Base-by-base conservation (phyloP, 2,113 vertebrate species). In the Fukomys damarensis region DNA sequence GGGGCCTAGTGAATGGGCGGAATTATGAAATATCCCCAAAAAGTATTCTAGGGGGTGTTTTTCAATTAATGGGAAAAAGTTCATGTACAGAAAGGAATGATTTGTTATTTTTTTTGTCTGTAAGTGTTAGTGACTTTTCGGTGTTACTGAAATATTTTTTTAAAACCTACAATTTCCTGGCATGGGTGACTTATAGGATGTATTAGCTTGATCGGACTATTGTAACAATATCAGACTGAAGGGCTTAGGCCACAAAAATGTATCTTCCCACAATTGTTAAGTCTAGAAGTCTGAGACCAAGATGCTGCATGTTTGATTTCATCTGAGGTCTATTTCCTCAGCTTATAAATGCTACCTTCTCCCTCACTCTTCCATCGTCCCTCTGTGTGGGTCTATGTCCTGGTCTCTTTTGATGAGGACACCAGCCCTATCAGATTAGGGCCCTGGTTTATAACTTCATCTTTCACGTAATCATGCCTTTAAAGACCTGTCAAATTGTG, bases 391-490 rank as follows among this genome's bases (percentile, higher is more conserved):
- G 10, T 14, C n/a, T 72, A 2, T 74, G 49, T 80, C 7, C 14
- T 74, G 19, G 80, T 61, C 35, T 87, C 26, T 63, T 76, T n/a
- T 76, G 38, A 93, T 35, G 54, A 61, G 19, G 70, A 54, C 32
- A 68, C 46, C 1, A 32, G 7, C 82, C 16, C n/a, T 82, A 77
- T 38, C 56, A 32, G 32, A 72, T 83, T 49, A 89, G 32, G 35
- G 81, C 28, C 24, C 26, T 72, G 5, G 14, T 32, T 70, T 93
- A 80, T 35, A 14, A 81, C 30, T 38, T 61, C 43, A 49, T 56
- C 26, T 97, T 92, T 83, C 86, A 80, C 35, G 59, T 58, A 83
- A 20, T 76, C n/a, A 46, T 54, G 10, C 52, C 76, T 72, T 87
- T 77, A 77, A 70, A 81, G 24, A 32, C 28, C 17, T 81, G 26